Conservation (phyloP, 2,797 vertebrate species). For the Serranus cabrilla region DNA sequence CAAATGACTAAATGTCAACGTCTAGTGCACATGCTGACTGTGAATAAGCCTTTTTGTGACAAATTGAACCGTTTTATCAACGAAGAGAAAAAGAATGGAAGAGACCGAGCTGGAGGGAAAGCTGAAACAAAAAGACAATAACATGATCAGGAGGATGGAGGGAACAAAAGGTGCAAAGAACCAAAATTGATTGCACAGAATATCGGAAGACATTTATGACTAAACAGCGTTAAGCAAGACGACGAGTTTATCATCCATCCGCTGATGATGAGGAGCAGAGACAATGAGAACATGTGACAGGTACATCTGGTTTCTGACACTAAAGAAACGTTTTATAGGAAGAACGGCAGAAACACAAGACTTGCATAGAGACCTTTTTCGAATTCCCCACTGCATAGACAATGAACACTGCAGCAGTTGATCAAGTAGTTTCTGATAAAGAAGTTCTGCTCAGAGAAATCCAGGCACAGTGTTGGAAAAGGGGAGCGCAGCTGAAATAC, state of each 20-base stretch:
- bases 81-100: constrained; percentile 54
- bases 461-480: constrained; percentile 53
- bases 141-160: background rate
- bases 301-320: constrained; percentile 36
- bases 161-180: constrained; percentile 46
- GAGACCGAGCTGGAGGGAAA: constrained; percentile 68
- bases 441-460: constrained; percentile 30
- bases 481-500: constrained; percentile 32
- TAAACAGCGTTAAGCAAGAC: constrained; percentile 10
- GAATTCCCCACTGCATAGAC: constrained; percentile 60
- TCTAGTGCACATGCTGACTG: constrained; percentile 83
- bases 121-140: constrained; percentile 40
- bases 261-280: constrained; percentile 18
- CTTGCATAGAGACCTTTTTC: constrained; percentile 77
- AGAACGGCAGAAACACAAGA: constrained; percentile 57
- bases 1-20: constrained; percentile 80
- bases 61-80: constrained; percentile 67
- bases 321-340: background rate
- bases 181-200: constrained; percentile 48
- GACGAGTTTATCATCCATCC: constrained; percentile 17
- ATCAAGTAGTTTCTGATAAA: constrained; percentile 48
- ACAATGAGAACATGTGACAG: constrained; percentile 10
- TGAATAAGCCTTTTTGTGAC: constrained; percentile 69
- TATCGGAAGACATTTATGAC: constrained; percentile 34
- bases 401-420: constrained; percentile 55